Base-by-base conservation (phyloP, 2,797 vertebrate genomes). In the Falco cherrug region DNA sequence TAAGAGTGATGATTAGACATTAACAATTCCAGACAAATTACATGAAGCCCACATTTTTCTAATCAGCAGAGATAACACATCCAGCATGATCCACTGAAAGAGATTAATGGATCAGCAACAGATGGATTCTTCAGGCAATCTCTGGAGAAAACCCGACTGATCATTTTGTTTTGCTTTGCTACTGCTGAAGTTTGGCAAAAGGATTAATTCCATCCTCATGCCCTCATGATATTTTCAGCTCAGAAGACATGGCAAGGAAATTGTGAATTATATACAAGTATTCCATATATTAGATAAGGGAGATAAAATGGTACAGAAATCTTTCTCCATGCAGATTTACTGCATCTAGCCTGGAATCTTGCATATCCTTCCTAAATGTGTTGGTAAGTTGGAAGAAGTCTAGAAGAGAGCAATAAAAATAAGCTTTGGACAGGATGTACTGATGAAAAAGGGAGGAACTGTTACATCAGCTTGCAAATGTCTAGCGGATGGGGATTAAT, bases 391-490 rank as follows among this genome's bases (percentile, higher is more conserved):
- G 79, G 79, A 84, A 93, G 51, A 83, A 89, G 50, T 5, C 75
- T 78, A 21, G 37, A 75, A 57, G 1, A 94, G 37, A 35, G 78
- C 35, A 96, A 68, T 69, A 85, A 93, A 92, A 95, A 84, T 39
- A 80, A 87, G 64, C 33, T 47, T 47, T 80, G 87, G 84, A 64
- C 89, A 91, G 93, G 92, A 97, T 92, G 69, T 28, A 12, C 60
- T 87, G 89, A 83, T 83, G 77, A 92, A 96, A 96, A 92, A 89
- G 75, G 82, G 91, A 96, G 84, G 73, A 93, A 92, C 84, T 95
- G 31, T 91, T 83, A 80, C 87, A 92, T 94, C 87, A 95, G 94
- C 86, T 75, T 92, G 74, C 61, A 85, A 96, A 92, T 19, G 84
- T 57, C 69, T 80, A 84, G 47, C 4, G 57, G 89, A 95, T 96